Evolutionary conservation across 2,113 vertebrate species (phyloP), one percentile per base, ranked within the genome.

Genomic region (Cyanoramphus novaezelandiae): DNA sequence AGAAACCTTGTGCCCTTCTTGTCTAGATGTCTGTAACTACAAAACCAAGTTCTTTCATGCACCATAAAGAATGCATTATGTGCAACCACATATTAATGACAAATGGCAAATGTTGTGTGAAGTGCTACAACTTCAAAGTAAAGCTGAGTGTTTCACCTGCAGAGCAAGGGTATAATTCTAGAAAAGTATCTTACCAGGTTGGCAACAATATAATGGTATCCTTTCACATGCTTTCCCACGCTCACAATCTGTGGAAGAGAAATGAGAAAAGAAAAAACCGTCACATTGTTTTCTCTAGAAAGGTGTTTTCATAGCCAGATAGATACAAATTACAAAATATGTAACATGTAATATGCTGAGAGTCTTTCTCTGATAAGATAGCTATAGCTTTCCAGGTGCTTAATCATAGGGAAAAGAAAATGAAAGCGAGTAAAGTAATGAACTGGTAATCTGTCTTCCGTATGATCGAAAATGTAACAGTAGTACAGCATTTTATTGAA

Each of bases 141-240:
- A 39, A 92, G 74, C n/a, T 17, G 37, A 67, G 43, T 33, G 37
- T 81, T 94, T 76, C 91, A 95, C 94, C 95, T 90, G 96, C 71
- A 23, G 3, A 93, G 88, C 87, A 88, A 72, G 67, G 78, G 17
- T 53, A 95, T 97, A 97, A 97, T 77, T 92, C 92, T 97, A 97
- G 81, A 95, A 97, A 96, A 91, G 82, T 62, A 95, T 97, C 99
- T 99, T 98, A 99, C 99, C 99, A 99, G 97, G 96, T 99, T 99
- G 97, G 99, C 99, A 76, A 99, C 97, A 97, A 99, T 99, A 98
- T 99, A 99, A 97, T 99, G 99, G 97, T 99, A 99, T 93, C 99
- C 99, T 98, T 99, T 99, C 50, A 99, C 99, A 86, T 99, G 99
- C 93, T 99, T 99, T 81, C 99, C 99, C 97, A 99, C 99, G 86